phyloP scores from a whole-genome alignment of 2,113 vertebrate genomes.

The Odontophorus gujanensis region DNA sequence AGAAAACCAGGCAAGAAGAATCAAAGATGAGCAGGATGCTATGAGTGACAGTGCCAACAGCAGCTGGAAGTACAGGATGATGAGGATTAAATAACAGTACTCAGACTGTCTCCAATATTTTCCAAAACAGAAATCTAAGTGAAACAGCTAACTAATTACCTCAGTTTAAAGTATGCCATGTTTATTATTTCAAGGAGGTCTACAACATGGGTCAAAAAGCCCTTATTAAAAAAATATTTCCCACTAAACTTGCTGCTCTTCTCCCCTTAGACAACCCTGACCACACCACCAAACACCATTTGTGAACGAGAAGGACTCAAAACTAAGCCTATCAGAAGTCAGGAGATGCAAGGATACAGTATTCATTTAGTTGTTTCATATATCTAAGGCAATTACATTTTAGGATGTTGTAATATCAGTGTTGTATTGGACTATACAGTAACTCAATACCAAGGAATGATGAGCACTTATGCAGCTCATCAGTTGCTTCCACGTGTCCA shows the following conservation, averaged over 20 bases:
- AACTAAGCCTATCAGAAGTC: neutral
- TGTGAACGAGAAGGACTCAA: neutral
- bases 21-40: neutral
- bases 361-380: neutral
- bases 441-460: neutral
- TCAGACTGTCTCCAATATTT: neutral
- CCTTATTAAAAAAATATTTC: neutral
- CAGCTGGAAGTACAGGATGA: neutral
- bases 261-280: neutral
- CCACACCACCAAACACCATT: neutral
- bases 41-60: neutral
- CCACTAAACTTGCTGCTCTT: neutral
- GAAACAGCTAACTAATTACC: neutral
- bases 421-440: neutral
- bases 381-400: neutral
- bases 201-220: neutral
- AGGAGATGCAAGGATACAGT: neutral
- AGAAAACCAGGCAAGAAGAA: slow-evolving; percentile 9
- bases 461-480: neutral
- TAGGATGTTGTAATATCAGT: too few relatives aligned
- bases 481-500: neutral
- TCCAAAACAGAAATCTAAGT: neutral
- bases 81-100: neutral
- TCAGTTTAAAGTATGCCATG: neutral
- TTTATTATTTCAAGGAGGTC: neutral